Evolutionary conservation across 2,113 vertebrate species (phyloP).

Genomic region (Pandion haliaetus): DNA sequence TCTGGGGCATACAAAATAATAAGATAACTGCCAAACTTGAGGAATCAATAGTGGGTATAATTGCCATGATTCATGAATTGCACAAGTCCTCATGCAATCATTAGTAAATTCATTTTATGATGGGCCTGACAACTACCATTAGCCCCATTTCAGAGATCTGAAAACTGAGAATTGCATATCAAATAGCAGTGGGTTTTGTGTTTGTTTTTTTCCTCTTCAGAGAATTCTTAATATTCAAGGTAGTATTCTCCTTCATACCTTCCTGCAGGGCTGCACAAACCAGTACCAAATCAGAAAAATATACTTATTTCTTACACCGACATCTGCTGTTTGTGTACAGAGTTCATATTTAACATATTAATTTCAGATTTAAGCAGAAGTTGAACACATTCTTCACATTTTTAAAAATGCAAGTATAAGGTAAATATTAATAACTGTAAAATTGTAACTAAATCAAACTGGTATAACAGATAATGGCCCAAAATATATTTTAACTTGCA

Average conservation of each 20-base stretch:
- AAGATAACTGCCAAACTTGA: background rate
- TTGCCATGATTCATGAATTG: background rate
- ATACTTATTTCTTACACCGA: background rate
- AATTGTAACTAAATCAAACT: background rate
- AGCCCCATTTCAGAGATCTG: background rate
- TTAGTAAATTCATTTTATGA: background rate
- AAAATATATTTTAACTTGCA: background rate
- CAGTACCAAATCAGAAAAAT: background rate
- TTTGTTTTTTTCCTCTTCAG: background rate
- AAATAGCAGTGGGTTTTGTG: background rate
- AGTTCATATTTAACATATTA: background rate
- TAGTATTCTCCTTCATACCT: background rate
- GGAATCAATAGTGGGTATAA: background rate
- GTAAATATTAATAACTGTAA: background rate
- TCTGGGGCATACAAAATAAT: accelerated
- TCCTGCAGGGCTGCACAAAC: background rate
- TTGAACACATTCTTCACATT: background rate
- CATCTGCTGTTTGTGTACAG: background rate
- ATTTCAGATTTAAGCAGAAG: background rate
- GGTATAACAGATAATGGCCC: background rate
- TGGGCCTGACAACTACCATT: background rate
- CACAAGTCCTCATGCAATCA: background rate
- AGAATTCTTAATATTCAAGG: background rate
- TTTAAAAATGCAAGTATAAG: background rate
- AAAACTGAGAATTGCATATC: background rate